Evolutionary conservation across 2,888 invertebrate genomes (phyloP), one percentile per base, ranked within the genome.

Genomic region (Meteorus cinctellus): DNA sequence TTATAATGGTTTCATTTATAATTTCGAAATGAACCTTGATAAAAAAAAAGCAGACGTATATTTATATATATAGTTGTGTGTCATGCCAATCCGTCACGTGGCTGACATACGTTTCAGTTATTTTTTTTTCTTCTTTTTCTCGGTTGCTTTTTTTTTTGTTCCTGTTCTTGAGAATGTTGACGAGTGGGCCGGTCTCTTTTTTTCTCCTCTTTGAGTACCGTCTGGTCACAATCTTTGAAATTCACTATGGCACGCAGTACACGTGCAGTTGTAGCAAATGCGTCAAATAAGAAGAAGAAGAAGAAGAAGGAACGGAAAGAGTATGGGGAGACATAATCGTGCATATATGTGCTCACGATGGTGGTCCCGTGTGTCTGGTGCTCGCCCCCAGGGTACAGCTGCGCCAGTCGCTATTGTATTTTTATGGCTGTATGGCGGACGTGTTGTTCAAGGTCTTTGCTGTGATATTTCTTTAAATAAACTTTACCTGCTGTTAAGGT

Each of bases 381-480:
- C 24, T 55, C n/a, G 74, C 72, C 78, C 77, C 68, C 63, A 66
- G 75, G 79, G 75, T 62, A 80, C 81, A 81, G 81, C 81, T 81
- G 81, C 70, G 71, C 19, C 19, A 63, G 74, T 74, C 73, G 72
- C 80, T 80, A 81, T 81, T 81, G 81, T 81, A 79, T 81, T 79
- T 81, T 81, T 81, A 80, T 66, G 77, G 76, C 75, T 75, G 65
- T 72, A 55, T 55, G 55, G 76, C 63, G 76, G 78, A 79, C 76
- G 78, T 72, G 70, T 24, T 68, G 45, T 68, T 74, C 62, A 74
- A 74, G 69, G 74, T 74, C 74, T 74, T 31, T 62, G 31, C 62
- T 19, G 55, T 8, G 70, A 45, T 48, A 41, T 48, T 67, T 66
- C 27, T 45, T 14, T 45, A 2, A 12, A 45, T 4, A 60, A 27